Evolutionary conservation across 2,888 invertebrate species (phyloP), one percentile per base, ranked within the genome.

Genomic region (Barypeithes pellucidus): DNA sequence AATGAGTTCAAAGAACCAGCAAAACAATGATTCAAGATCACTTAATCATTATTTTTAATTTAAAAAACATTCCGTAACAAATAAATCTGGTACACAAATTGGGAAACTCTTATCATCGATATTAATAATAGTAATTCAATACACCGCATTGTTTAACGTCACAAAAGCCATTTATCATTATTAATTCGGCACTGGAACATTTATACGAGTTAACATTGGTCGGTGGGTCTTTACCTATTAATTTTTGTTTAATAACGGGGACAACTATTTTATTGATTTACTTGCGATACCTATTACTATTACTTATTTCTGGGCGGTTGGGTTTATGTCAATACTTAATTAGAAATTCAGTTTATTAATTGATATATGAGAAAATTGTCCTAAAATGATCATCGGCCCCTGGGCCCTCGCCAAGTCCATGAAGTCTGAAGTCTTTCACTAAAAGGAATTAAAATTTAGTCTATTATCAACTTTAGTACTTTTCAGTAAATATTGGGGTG

Each of bases 61-160:
- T 14, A 9, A 50, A 22, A 52, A 14, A 52, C 9, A 24, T 14
- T 29, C 52, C 14, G 14, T 8, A 24, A 7, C 29, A 52, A 29
- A 24, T 52, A 29, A 29, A 52, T 52, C 29, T 7, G 3, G 29
- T 12, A 52, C 5, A 18, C 8, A 24, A 52, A n/a, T 52, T 52
- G 52, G 24, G 29, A 24, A 52, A 29, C n/a, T 24, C 18, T 29
- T 29, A 52, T 59, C 59, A 59, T 59, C 59, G 59, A 59, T 59
- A 39, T 59, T 59, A 59, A 59, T 59, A 59, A 59, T 39, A n/a
- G 36, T 41, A 59, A 59, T 59, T 59, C 59, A 59, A 59, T 59
- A 14, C 39, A 7, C 3, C 14, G 52, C 14, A 52, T 52, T 52
- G 52, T 52, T n/a, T 14, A 39, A 36, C 39, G 39, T 52, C 29